Base-by-base conservation (phyloP, 1,140 invertebrate genomes). In the Paraescarpia echinospica region DNA sequence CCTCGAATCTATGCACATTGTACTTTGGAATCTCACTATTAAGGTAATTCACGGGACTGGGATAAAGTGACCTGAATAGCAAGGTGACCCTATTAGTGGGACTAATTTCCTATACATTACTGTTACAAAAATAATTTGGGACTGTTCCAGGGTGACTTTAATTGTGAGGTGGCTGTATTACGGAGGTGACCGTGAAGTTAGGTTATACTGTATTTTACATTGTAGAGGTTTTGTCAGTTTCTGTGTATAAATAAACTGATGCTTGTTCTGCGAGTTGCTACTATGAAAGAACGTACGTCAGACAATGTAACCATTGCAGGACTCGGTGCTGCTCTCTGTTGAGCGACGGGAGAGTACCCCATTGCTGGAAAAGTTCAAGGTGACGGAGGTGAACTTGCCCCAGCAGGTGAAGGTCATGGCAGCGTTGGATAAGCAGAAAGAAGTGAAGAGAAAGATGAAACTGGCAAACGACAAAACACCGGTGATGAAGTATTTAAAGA, bases 401-500 rank as follows among this genome's bases (percentile, higher is more conserved):
- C 95, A 95, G 94, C 94, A 95, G 91, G 92, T 51, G 89, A 95
- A 96, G 94, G 89, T 96, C 93, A 94, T 94, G 94, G 93, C 94
- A 94, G 91, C 12, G 95, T 96, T 92, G 94, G 96, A 94, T 94
- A 95, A 96, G 92, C 95, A 95, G 92, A 95, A 96, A 93, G 96
- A 96, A 94, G 18, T 41, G 33, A 97, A 96, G 94, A 96, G 95
- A 91, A 94, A 77, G 95, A 96, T 0, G 12, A 97, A 97, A 94
- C 97, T 98, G 35, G 96, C 96, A 92, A 95, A 96, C 35, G 95
- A 92, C 27, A 93, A 95, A 9, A 97, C 97, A 5, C 97, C 97
- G 0, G 98, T 98, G 94, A 95, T 98, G 18, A 98, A 98, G 95
- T 99, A 99, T 94, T 97, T 99, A 35, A 98, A 98, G 95, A 97